Conservation (phyloP, 2,888 invertebrate genomes). For the Congeria kusceri region DNA sequence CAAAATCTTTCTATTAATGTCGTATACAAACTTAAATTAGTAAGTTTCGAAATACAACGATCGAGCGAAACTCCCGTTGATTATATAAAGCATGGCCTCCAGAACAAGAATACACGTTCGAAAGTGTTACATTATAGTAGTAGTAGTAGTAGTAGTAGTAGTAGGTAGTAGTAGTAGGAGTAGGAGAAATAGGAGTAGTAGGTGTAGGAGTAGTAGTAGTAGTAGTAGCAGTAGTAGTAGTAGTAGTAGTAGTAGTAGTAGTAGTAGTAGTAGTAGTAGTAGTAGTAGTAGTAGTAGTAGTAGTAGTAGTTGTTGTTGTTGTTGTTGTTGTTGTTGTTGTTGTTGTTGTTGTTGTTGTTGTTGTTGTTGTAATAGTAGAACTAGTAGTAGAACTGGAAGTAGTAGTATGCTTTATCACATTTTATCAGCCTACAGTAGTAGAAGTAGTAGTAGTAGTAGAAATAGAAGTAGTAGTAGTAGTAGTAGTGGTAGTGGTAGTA, state of each 20-base stretch:
- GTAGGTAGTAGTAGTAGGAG: not conserved
- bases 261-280: constrained; percentile 23
- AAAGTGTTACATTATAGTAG: not conserved
- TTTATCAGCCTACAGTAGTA: no score
- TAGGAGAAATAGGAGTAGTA: constrained; percentile 22
- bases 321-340: constrained; percentile 8
- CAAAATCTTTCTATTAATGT: no score
- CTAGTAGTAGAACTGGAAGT: no score
- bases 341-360: no score
- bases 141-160: constrained; percentile 19
- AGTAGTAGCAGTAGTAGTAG: constrained; percentile 30
- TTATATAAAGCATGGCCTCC: no score
- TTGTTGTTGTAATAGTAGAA: no score
- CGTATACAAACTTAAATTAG: no score
- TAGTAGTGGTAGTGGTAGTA: not conserved
- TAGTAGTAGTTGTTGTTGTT: constrained; percentile 9
- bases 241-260: constrained; percentile 23
- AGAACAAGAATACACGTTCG: no score
- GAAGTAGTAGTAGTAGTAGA: no score
- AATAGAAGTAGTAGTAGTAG: no score
- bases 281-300: constrained; percentile 20
- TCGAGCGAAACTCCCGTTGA: not conserved
- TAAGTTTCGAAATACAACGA: not conserved
- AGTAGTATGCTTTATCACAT: no score
- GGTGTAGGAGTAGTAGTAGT: constrained; percentile 17